Percentiles rank a stretch among this genome's conserved stretches.
These are phyloP conservation scores for Crepidodera aurea DNA, from an alignment of 2,888 invertebrate genomes.

Conservation along the genomic window DNA sequence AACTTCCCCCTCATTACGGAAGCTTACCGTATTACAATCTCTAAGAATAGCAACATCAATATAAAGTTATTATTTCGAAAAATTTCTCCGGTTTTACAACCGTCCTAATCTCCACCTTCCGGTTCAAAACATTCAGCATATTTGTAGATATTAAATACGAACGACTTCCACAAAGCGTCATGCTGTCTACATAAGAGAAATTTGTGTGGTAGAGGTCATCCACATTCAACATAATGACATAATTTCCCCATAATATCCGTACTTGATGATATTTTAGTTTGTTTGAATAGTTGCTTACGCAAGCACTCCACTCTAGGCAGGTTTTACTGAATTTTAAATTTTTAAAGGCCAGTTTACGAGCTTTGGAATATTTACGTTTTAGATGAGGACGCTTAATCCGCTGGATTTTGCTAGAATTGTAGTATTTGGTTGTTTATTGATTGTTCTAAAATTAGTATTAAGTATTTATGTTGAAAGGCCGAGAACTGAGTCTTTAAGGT, in stretches of 20 bases:
- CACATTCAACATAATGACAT: slow-evolving; percentile 49
- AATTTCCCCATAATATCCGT: slow-evolving; percentile 46
- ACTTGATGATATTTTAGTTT: slow-evolving; percentile 42
- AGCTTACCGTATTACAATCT: slow-evolving; percentile 6
- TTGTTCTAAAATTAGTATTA: no score
- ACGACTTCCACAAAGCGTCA: slow-evolving; percentile 41
- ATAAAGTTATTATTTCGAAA: slow-evolving; percentile 1
- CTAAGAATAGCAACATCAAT: not conserved
- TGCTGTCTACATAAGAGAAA: slow-evolving; percentile 52
- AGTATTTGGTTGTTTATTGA: no score
- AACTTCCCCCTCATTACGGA: slow-evolving; percentile 1
- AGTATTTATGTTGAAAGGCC: no score
- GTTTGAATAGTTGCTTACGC: slow-evolving; percentile 36
- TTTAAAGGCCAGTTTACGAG: slow-evolving; percentile 6
- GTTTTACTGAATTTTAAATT: slow-evolving; percentile 11
- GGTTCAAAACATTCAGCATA: slow-evolving; percentile 24
- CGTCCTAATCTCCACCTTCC: slow-evolving; percentile 32
- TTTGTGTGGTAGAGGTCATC: slow-evolving; percentile 49
- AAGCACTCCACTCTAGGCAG: slow-evolving; percentile 17
- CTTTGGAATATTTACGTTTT: no score
- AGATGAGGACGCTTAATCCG: no score
- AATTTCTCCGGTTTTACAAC: slow-evolving; percentile 25
- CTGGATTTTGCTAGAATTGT: no score
- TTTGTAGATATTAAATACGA: slow-evolving; percentile 19
- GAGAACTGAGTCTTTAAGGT: no score